Evolutionary conservation across 2,888 invertebrate genomes (phyloP), one percentile per base, ranked within the genome.

Genomic region (Synanthedon andrenaeformis): DNA sequence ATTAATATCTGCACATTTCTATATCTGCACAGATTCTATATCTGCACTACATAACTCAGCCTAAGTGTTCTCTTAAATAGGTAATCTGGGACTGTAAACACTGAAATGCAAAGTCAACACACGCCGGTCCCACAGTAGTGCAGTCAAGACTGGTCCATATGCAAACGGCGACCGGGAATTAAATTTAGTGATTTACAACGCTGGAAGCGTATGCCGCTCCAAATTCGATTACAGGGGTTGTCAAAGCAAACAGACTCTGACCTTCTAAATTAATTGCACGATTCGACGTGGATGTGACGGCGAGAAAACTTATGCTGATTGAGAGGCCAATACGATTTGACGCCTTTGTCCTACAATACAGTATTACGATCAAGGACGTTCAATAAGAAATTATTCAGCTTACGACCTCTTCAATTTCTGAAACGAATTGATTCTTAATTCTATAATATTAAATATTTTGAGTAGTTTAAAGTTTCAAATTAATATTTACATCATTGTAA

Each of bases 111-210:
- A 45, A 45, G 45, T 45, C 45, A 45, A 45, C 45, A 45, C 14
- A 45, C 45, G n/a, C 45, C 35, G 35, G 45, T 45, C n/a, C 45
- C n/a, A 45, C 45, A 45, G 45, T 13, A 45, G 55, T 53, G 53
- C 56, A 51, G 48, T 48, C 49, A 50, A 42, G 51, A 52, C 64
- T 63, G 51, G 35, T 60, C 59, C 57, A 59, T 69, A 68, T 63
- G 66, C 65, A 70, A 70, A 71, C 67, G 69, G 64, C 62, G 63
- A 42, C 23, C 58, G 57, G 64, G 67, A 76, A 75, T 73, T 69
- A 70, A 74, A 76, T 74, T 75, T 72, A 73, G 73, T 74, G 72
- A 77, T 76, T 78, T 73, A 74, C 69, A 13, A 53, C 54, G 50
- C 42, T 51, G 50, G 42, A 53, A 35, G 54, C 52, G 52, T 45